These are phyloP conservation scores for Astreopora myriophthalma DNA, from an alignment of 64 coral and sea anemone genomes.

Conservation along the genomic window DNA sequence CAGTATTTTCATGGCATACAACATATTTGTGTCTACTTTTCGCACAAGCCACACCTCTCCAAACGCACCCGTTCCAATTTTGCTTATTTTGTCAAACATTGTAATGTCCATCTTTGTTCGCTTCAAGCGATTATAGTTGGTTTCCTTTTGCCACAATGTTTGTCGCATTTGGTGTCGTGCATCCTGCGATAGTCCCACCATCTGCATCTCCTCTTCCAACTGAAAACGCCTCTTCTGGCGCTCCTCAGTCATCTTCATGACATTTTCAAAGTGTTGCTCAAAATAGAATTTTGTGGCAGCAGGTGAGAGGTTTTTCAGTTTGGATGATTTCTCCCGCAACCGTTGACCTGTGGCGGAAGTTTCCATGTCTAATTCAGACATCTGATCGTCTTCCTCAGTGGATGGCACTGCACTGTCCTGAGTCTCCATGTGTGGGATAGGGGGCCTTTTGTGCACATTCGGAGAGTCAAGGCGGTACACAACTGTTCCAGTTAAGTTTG, in stretches of 20 bases:
- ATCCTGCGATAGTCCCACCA: constrained; percentile 96
- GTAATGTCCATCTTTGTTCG: constrained; percentile 89
- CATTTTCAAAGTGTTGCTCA: constrained; percentile 94
- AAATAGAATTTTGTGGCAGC: constrained; percentile 90
- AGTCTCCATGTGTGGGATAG: constrained; percentile 50
- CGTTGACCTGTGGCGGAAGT: constrained; percentile 22
- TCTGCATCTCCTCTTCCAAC: constrained; percentile 89
- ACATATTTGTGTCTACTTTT: constrained; percentile 80
- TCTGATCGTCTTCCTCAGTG: constrained; percentile 69
- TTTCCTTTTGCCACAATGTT: constrained; percentile 89
- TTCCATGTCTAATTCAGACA: constrained; percentile 66
- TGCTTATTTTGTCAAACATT: constrained; percentile 97
- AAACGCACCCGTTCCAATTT: constrained; percentile 97
- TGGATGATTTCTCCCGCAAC: constrained; percentile 33
- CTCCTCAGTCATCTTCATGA: constrained; percentile 76
- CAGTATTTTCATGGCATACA: constrained; percentile 97
- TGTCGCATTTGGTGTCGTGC: constrained; percentile 84
- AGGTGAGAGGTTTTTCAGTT: constrained; percentile 78
- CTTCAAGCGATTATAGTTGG: constrained; percentile 90
- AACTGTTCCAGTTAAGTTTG: constrained; percentile 74
- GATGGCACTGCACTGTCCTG: constrained; percentile 24
- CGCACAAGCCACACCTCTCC: constrained; percentile 92
- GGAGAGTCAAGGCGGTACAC: constrained; percentile 68
- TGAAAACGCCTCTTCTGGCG: constrained; percentile 68
- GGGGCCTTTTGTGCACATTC: constrained; percentile 5